These are phyloP conservation scores for Hyposmocoma kahamanoa DNA, from an alignment of 1,140 invertebrate genomes.

Conservation along the genomic window DNA sequence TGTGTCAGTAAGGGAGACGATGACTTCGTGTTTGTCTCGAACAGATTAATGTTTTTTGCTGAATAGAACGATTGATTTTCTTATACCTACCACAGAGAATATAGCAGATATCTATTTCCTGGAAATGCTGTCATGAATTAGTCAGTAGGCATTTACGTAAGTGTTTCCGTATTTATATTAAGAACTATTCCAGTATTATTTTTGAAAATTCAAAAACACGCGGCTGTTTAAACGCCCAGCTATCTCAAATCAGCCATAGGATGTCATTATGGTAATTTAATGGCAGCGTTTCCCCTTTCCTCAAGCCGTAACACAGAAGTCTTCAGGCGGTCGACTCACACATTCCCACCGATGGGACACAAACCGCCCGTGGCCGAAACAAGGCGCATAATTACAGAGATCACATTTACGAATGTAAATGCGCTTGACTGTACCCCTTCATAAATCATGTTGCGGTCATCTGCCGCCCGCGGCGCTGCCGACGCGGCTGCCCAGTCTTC, in stretches of 20 bases:
- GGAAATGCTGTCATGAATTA: background rate
- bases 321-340: conserved; percentile 11
- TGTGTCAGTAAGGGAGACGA: conserved; percentile 10
- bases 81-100: background rate
- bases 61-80: background rate
- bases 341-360: conserved; percentile 7
- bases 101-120: background rate
- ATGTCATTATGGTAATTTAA: conserved; percentile 1
- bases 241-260: too few relatives aligned
- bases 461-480: conserved; percentile 56
- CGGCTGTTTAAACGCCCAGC: too few relatives aligned
- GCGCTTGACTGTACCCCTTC: conserved; percentile 27
- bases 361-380: conserved; percentile 43
- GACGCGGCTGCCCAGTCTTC: conserved; percentile 23
- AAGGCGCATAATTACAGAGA: conserved; percentile 57
- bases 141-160: too few relatives aligned
- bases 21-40: conserved; percentile 3
- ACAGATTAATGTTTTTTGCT: conserved; percentile 2
- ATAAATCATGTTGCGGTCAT: conserved; percentile 58
- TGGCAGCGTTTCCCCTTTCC: background rate
- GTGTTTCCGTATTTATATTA: too few relatives aligned
- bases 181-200: too few relatives aligned
- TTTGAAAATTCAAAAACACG: too few relatives aligned
- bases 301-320: conserved; percentile 37
- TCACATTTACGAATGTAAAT: conserved; percentile 61